Percentiles rank a stretch among this genome's conserved stretches.
Evolutionary conservation across 2,797 vertebrate genomes (phyloP).

Genomic region (Spea hammondii): DNA sequence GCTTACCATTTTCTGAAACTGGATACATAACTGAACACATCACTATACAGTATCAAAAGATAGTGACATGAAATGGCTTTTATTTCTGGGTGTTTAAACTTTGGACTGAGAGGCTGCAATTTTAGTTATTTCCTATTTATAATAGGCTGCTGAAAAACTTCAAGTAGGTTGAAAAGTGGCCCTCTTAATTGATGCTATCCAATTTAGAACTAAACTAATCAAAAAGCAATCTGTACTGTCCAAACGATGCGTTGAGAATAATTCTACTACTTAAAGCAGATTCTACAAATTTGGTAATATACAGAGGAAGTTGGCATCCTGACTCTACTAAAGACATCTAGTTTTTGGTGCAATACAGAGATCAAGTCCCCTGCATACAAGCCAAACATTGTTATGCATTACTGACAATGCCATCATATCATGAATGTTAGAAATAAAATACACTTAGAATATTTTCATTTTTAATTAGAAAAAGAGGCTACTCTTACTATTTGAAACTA

Average conservation of each 20-base stretch:
- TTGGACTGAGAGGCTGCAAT: constrained; percentile 56
- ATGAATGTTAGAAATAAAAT: not conserved
- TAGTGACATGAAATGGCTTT: constrained; percentile 55
- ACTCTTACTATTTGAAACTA: not conserved
- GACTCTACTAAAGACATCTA: no score
- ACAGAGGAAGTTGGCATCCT: no score
- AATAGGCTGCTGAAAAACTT: constrained; percentile 58
- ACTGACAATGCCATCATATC: not conserved
- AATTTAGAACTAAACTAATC: not conserved
- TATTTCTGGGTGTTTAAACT: constrained; percentile 62
- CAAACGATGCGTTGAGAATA: no score
- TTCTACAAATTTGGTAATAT: no score
- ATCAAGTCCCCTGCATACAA: not conserved
- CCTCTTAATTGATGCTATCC: not conserved
- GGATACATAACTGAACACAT: constrained; percentile 58
- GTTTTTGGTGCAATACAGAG: no score
- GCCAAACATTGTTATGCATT: not conserved
- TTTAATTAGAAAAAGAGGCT: constrained; percentile 10
- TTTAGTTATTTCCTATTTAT: constrained; percentile 87
- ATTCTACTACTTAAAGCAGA: no score
- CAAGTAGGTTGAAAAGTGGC: not conserved
- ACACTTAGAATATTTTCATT: constrained; percentile 5
- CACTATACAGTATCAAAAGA: constrained; percentile 56
- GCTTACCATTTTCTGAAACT: constrained; percentile 59
- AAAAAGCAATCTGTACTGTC: not conserved